These are phyloP conservation scores for Pseudomugil tenellus DNA, from an alignment of 2,797 vertebrate species.

Conservation along the genomic window DNA sequence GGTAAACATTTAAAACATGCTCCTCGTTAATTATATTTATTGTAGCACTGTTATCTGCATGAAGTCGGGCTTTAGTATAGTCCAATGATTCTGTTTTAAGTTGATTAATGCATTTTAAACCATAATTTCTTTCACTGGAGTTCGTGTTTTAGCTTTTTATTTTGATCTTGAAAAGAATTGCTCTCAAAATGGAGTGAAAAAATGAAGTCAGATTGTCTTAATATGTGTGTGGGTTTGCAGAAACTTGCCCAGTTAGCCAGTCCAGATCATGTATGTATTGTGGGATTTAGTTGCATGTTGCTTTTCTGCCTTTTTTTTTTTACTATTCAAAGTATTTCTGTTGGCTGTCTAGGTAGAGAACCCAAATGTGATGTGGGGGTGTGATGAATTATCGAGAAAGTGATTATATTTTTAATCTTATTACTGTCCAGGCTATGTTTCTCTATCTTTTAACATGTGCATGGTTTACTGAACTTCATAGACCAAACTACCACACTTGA, in stretches of 20 bases:
- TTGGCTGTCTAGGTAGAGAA: slow-evolving; percentile 27
- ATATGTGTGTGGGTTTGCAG: background rate
- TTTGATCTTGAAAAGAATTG: background rate
- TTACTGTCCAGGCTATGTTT: slow-evolving; percentile 31
- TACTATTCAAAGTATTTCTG: slow-evolving; percentile 26
- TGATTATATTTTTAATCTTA: slow-evolving; percentile 16
- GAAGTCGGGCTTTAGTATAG: background rate
- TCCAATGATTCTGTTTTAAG: background rate
- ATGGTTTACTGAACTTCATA: slow-evolving; percentile 34
- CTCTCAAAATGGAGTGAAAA: background rate
- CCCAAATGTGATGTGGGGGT: slow-evolving; percentile 36
- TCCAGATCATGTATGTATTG: slow-evolving; percentile 5
- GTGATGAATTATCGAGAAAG: slow-evolving; percentile 23
- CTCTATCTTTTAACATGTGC: slow-evolving; percentile 30
- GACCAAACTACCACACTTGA: slow-evolving; percentile 20
- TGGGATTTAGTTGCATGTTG: slow-evolving; percentile 56
- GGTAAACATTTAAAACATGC: background rate
- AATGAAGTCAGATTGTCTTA: background rate
- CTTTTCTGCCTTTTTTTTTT: slow-evolving; percentile 42
- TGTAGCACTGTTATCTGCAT: background rate
- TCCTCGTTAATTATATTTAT: background rate
- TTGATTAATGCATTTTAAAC: background rate
- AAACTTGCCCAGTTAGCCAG: slow-evolving; percentile 6
- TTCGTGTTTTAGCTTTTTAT: background rate
- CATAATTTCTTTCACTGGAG: background rate